These are phyloP conservation scores for Microtus richardsoni DNA, from an alignment of 2,113 vertebrate genomes.

Conservation along the genomic window DNA sequence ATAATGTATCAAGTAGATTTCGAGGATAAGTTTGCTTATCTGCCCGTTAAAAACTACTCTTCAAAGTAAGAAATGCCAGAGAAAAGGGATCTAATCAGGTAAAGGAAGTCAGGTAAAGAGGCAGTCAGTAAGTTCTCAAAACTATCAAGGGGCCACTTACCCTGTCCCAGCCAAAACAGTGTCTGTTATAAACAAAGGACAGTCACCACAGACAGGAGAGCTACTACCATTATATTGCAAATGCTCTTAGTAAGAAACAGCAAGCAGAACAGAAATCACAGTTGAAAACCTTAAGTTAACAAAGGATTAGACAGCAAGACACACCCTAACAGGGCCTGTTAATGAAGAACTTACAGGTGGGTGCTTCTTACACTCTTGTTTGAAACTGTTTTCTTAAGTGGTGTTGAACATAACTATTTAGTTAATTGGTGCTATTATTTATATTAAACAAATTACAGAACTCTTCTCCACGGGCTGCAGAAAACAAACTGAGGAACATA, in stretches of 20 bases:
- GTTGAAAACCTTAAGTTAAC: neutral
- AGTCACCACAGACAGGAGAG: neutral
- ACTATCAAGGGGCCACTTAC: neutral
- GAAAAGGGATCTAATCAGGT: neutral
- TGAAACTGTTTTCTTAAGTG: slow-evolving; percentile 18
- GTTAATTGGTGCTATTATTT: neutral
- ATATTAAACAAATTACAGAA: slow-evolving; percentile 33
- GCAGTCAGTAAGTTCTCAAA: neutral
- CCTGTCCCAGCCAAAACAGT: neutral
- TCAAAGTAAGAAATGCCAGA: neutral
- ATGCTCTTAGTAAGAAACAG: neutral
- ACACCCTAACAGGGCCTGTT: neutral
- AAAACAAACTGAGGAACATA: neutral
- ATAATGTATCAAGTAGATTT: neutral
- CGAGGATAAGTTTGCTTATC: neutral
- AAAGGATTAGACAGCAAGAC: neutral
- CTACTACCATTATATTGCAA: neutral
- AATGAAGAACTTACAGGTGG: neutral
- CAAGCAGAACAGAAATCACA: neutral
- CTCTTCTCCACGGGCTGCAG: neutral
- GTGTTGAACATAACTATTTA: neutral
- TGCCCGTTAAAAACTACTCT: neutral
- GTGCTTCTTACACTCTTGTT: neutral
- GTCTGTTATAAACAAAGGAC: neutral
- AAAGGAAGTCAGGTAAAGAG: neutral